Evolutionary conservation across 2,888 invertebrate genomes (phyloP).

Genomic region (Watsonalla cultraria): DNA sequence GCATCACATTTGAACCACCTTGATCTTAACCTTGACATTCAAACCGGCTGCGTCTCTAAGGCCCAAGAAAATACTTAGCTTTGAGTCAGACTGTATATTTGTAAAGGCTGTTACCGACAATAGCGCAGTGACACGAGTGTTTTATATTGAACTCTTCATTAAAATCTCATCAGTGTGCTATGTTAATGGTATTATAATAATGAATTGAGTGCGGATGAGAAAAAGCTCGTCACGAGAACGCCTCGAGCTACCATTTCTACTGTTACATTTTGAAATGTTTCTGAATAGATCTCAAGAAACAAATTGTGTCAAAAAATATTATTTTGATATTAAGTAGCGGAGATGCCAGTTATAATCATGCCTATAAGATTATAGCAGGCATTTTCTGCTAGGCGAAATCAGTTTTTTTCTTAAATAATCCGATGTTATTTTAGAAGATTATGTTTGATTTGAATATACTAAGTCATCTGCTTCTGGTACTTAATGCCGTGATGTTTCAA

Average conservation of each 20-base stretch:
- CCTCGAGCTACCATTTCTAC: neutral
- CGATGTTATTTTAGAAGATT: too few species aligned
- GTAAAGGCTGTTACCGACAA: neutral
- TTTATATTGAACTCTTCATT: neutral
- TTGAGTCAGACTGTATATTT: neutral
- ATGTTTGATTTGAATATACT: too few species aligned
- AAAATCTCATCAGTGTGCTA: neutral
- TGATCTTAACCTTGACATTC: slow-evolving; percentile 19
- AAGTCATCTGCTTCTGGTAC: too few species aligned
- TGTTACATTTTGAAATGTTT: neutral
- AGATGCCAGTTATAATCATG: too few species aligned
- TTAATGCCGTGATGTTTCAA: too few species aligned
- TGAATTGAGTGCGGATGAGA: neutral
- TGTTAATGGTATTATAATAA: neutral
- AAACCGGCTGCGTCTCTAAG: neutral
- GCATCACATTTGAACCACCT: slow-evolving; percentile 8
- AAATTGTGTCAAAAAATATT: too few species aligned
- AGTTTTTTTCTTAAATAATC: too few species aligned
- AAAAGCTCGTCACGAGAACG: neutral
- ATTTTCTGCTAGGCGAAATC: too few species aligned
- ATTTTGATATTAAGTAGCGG: too few species aligned
- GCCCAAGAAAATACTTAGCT: neutral
- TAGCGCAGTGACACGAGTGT: neutral
- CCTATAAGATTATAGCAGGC: too few species aligned
- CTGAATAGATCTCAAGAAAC: neutral